Conservation (phyloP, 2,888 invertebrate genomes). For the Blastobasis adustella region DNA sequence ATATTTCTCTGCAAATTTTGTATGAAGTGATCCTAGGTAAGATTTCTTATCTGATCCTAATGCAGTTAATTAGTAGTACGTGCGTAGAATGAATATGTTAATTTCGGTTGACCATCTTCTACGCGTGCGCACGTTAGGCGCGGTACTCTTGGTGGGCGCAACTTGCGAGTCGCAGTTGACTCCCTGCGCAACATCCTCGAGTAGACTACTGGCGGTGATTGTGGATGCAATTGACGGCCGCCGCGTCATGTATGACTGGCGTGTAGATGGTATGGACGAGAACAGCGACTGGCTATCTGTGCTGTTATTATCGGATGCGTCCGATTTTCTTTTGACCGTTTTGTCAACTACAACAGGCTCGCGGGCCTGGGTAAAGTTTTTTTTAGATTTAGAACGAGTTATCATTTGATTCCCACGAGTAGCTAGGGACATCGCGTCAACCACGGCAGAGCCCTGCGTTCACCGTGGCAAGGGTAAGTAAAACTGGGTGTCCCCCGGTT, state of each 20-base stretch:
- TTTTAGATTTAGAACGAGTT: no score
- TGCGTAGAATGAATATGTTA: not conserved
- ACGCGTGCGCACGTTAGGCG: not conserved
- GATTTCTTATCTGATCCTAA: not conserved
- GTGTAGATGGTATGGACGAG: not conserved
- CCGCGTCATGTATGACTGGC: not conserved
- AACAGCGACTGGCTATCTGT: not conserved
- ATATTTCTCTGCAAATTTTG: slow-evolving; percentile 4
- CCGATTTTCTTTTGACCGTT: no score
- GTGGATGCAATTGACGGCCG: not conserved
- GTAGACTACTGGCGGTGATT: not conserved
- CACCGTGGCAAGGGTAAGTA: no score
- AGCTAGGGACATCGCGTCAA: no score
- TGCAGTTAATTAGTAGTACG: not conserved
- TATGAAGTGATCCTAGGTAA: not conserved
- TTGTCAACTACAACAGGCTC: no score
- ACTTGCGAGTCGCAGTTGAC: not conserved
- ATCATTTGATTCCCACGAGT: no score
- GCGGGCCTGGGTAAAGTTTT: no score
- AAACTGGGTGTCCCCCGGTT: no score
- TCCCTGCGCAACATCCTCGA: not conserved
- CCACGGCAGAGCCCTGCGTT: no score
- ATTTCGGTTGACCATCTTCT: not conserved
- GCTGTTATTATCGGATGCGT: no score
- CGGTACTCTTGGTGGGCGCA: not conserved